phyloP scores from a whole-genome alignment of 2,797 vertebrate species.

The Malurus splendens region DNA sequence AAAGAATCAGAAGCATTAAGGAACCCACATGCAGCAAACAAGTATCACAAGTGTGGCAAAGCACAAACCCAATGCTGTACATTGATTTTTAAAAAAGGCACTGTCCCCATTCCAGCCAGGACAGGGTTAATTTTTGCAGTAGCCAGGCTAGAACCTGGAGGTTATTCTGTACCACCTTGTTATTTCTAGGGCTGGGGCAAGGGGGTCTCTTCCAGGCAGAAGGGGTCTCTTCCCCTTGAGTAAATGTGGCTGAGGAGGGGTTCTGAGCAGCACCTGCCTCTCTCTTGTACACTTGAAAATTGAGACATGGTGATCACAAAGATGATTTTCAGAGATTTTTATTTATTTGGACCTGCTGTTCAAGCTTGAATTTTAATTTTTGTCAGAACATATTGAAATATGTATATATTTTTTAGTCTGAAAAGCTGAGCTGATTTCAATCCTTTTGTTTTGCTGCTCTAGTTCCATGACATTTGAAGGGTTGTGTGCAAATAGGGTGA shows the following conservation, averaged over 20 bases:
- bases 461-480: neutral
- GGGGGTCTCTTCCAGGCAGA: too few species aligned
- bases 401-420: neutral
- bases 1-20: neutral
- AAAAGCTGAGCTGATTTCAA: neutral
- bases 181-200: neutral
- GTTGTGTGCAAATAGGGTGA: neutral
- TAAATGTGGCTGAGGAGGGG: too few species aligned
- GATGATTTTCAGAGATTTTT: neutral
- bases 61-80: neutral
- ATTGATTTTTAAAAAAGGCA: neutral
- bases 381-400: neutral
- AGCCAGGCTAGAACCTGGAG: neutral
- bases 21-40: neutral
- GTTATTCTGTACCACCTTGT: neutral
- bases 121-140: neutral
- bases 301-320: neutral
- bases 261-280: rapidly evolving
- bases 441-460: neutral
- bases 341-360: neutral
- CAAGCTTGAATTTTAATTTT: neutral
- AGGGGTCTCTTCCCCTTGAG: neutral
- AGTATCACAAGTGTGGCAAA: neutral
- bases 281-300: neutral
- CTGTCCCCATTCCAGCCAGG: neutral